Evolutionary conservation across 37 sponge, comb jelly and placozoan genomes (phyloP), one percentile per base, ranked within the genome.

Genomic region (Agelas oroides): DNA sequence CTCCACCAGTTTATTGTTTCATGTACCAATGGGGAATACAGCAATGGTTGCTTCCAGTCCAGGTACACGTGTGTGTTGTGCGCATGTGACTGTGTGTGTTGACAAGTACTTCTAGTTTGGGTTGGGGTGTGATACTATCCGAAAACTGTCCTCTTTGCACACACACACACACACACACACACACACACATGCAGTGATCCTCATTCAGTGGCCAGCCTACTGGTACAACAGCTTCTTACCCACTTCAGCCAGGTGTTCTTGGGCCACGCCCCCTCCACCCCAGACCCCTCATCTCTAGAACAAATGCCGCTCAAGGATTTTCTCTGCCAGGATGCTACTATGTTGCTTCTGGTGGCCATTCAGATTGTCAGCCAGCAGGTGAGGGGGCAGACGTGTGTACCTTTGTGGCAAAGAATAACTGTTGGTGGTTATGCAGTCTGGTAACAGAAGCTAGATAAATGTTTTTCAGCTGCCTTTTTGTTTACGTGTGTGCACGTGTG

Each of bases 321-420:
- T 70, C 84, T 94, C 39, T 53, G 75, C 15, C 74, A 89, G 34
- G 94, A 94, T 14, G 30, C 66, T 21, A 89, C 77, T 28, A 33
- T 86, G 27, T 62, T 78, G 32, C 81, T 90, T 19, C 72, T 94
- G 61, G 41, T 79, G 20, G 38, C 91, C 41, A 85, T 94, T 1
- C 67, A 78, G n/a, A 73, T 81, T 25, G 59, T 87, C 11, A 32
- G 80, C 37, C 77, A 78, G 33, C 83, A 94, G 87, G 94, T 94
- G 73, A 61, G 62, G 62, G 2, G 62, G 11, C 62, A 61, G 17
- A 18, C 18, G 58, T 19, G 17, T 56, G 18, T n/a, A 56, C 18
- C 58, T 18, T 19, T 56, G n/a, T n/a, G 66, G 27, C 23, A n/a
- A 19, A 65, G 27, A 65, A 13, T 65, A 65, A n/a, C 15, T 19